Evolutionary conservation across 1,140 invertebrate genomes (phyloP).

Genomic region (Oreohelix idahoensis): DNA sequence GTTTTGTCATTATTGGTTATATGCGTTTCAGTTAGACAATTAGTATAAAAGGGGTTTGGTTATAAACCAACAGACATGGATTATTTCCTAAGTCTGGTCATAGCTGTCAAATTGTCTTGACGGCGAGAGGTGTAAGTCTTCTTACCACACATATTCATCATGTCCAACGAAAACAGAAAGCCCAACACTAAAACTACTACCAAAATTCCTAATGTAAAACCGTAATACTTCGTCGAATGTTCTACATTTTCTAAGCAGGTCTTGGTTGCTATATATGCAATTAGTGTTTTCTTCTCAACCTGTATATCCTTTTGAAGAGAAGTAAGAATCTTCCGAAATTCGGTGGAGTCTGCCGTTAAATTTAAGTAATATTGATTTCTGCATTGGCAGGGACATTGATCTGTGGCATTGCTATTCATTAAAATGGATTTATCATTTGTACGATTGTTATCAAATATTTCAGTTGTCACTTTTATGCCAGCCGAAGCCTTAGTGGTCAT

Average conservation of each 20-base stretch:
- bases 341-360: background rate
- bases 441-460: too few relatives aligned
- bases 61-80: too few relatives aligned
- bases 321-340: background rate
- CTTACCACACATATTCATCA: too few relatives aligned
- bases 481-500: too few relatives aligned
- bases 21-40: too few relatives aligned
- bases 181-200: background rate
- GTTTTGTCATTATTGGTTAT: too few relatives aligned
- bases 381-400: background rate
- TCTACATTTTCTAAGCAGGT: background rate
- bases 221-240: background rate
- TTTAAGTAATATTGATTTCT: background rate
- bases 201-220: background rate
- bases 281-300: background rate
- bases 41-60: too few relatives aligned
- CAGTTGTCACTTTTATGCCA: too few relatives aligned
- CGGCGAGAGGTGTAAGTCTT: too few relatives aligned
- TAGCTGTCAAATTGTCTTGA: too few relatives aligned
- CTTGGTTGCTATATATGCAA: background rate
- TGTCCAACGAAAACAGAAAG: background rate
- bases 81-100: too few relatives aligned
- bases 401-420: background rate
- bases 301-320: background rate
- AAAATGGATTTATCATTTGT: background rate